phyloP scores from a whole-genome alignment of 2,113 vertebrate species.

The Astur gentilis region DNA sequence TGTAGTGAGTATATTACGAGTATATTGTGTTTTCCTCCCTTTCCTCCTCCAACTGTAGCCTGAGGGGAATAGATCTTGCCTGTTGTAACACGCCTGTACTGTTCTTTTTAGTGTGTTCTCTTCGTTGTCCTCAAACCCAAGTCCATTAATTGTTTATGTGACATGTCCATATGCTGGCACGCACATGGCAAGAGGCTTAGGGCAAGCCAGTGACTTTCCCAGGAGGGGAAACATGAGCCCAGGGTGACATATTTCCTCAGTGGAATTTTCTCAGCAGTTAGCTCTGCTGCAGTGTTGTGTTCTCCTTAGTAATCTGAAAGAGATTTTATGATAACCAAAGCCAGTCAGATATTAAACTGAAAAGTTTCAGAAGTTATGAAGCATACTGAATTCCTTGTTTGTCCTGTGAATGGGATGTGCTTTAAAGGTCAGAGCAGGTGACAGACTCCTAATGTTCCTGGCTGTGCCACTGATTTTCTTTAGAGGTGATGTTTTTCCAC shows the following conservation, averaged over 20 bases:
- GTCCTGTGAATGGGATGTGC: background rate
- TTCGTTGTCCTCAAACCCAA: background rate
- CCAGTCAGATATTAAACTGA: background rate
- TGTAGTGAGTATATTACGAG: background rate
- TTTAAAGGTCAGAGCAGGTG: background rate
- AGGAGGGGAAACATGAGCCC: background rate
- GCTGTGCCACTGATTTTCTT: background rate
- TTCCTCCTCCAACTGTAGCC: background rate
- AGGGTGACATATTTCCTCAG: background rate
- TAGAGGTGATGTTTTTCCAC: background rate
- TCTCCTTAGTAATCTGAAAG: background rate
- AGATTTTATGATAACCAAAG: background rate
- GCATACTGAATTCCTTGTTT: background rate
- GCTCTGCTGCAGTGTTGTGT: background rate
- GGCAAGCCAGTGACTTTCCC: background rate
- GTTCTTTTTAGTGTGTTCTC: background rate
- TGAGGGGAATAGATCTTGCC: background rate
- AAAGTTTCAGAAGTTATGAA: background rate
- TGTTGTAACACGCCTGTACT: background rate
- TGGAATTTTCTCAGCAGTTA: background rate
- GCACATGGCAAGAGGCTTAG: background rate
- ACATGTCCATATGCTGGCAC: background rate
- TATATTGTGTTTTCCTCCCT: background rate
- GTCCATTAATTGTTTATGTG: background rate
- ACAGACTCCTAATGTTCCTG: background rate